Base-by-base conservation (phyloP, 2,113 vertebrate genomes). In the Lophius piscatorius region DNA sequence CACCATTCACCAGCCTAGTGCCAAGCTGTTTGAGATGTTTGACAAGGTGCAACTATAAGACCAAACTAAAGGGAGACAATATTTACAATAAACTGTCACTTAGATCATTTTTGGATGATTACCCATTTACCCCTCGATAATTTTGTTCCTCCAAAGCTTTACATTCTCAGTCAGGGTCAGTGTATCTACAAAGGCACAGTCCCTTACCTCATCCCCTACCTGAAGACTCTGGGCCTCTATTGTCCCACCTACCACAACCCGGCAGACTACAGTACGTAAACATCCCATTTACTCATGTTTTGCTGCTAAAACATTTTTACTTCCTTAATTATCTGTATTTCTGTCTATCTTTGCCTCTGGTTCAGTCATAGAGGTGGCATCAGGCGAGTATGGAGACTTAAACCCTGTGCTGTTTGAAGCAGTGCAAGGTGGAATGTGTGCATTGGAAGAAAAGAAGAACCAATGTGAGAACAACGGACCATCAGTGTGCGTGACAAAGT, bases 171-270 rank as follows among this genome's bases (percentile, higher is more conserved):
- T 85, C 95, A 99, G 83, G 97, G 97, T 33, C 96, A 98, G 75
- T 99, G 96, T 59, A 98, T 99, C 90, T 99, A 96, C 91, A 97
- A 97, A 79, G 97, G 97, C 1, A 50, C 93, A 0, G 94, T 97
- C 22, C 92, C 94, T 49, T 92, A 94, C 85, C 95, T 99, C 86
- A 95, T 98, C 65, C 96, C 96, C 28, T 98, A 98, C 48, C 87
- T 99, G 85, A 98, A 98, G 90, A 92, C 93, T n/a, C 91, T 97
- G 0, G 94, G 96, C 68, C 88, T 99, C 2, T 93, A 96, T 70
- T 99, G 96, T 54, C 97, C 97, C 13, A 98, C 95, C 0, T 99
- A 99, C 83, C 97, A 99, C 90, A 99, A 99, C 82, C 97, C 96
- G 0, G 97, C 97, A 3, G 95, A 99, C 86, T 99, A 97, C 88